Percentiles rank a stretch among this genome's conserved stretches.
Evolutionary conservation across 2,797 vertebrate genomes (phyloP).

Genomic region (Pseudochromis fuscus): DNA sequence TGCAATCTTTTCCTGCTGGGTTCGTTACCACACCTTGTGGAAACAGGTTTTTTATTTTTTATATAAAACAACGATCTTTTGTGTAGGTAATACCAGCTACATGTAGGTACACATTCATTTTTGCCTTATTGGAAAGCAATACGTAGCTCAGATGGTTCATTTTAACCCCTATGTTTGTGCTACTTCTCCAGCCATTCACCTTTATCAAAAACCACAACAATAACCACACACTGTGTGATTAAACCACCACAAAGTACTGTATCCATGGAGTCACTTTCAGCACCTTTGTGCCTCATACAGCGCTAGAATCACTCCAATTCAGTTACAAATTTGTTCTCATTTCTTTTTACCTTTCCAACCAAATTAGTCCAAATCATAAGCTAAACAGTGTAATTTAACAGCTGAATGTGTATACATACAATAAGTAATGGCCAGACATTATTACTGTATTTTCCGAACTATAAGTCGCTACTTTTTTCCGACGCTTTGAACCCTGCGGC

Average conservation of each 20-base stretch:
- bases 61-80: not conserved
- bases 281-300: not conserved
- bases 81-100: not conserved
- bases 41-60: not conserved
- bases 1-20: not conserved
- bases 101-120: not conserved
- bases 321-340: not conserved
- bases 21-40: not conserved
- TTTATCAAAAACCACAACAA: not conserved
- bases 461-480: too few relatives aligned
- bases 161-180: not conserved
- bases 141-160: not conserved
- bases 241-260: not conserved
- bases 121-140: not conserved
- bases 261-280: too few relatives aligned
- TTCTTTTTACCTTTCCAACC: not conserved
- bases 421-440: not conserved
- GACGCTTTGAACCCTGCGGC: too few relatives aligned
- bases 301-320: not conserved
- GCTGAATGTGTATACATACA: slow-evolving; percentile 3
- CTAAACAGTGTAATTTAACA: not conserved
- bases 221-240: not conserved
- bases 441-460: too few relatives aligned
- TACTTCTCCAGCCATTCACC: not conserved
- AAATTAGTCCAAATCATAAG: not conserved